These are phyloP conservation scores for Tenebrio molitor DNA, from an alignment of 1,140 invertebrate species.

Conservation along the genomic window DNA sequence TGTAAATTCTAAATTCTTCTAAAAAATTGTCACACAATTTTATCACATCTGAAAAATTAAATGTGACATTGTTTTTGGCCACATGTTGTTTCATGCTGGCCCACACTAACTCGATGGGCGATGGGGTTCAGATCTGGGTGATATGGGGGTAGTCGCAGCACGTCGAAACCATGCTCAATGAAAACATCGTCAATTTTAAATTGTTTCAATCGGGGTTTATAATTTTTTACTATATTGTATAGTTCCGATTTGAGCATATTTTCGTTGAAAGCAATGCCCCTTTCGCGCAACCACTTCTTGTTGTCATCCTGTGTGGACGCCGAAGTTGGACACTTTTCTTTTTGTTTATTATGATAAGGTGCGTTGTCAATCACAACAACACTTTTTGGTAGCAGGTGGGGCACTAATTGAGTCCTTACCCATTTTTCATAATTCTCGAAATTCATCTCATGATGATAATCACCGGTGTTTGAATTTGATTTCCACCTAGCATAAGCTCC, in stretches of 20 bases:
- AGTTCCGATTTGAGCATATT: conserved; percentile 38
- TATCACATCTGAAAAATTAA: neutral
- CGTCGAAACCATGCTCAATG: conserved; percentile 9
- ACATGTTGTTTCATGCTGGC: conserved; percentile 11
- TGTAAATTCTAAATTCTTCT: too few species aligned
- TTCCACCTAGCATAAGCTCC: neutral
- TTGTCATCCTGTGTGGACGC: conserved; percentile 56
- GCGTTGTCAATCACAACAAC: conserved; percentile 65
- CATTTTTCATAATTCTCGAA: conserved; percentile 31
- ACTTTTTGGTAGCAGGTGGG: conserved; percentile 55
- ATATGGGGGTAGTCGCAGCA: conserved; percentile 36
- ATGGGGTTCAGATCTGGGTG: conserved; percentile 16
- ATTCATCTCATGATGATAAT: conserved; percentile 40
- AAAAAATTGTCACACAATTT: too few species aligned
- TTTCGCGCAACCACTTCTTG: conserved; percentile 53
- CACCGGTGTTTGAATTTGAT: neutral
- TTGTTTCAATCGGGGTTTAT: conserved; percentile 29
- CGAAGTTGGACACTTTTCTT: conserved; percentile 54
- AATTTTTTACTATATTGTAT: conserved; percentile 31
- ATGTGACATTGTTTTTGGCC: neutral
- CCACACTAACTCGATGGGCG: conserved; percentile 21
- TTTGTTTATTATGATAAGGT: conserved; percentile 62
- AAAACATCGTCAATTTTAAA: conserved; percentile 14
- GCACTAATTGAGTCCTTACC: conserved; percentile 10
- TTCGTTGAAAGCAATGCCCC: conserved; percentile 44